phyloP scores from a whole-genome alignment of 1,140 invertebrate genomes.

The Bombus turneri region DNA sequence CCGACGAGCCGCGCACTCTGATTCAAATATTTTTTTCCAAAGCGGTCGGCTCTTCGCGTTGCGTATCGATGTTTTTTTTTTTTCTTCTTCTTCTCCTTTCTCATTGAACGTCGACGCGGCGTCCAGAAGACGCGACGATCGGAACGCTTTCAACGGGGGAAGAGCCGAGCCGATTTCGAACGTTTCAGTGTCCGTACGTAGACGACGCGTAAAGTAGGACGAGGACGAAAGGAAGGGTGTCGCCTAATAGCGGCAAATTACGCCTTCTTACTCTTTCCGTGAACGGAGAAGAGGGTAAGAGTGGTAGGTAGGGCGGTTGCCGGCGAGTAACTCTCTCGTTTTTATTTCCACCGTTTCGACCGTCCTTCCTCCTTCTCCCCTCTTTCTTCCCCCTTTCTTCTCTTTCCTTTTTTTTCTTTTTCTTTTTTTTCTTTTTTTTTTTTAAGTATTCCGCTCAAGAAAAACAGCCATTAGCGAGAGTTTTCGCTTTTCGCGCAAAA shows the following conservation, averaged over 20 bases:
- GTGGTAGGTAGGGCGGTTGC: conserved; percentile 6
- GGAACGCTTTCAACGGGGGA: too few relatives aligned
- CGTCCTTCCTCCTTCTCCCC: conserved; percentile 61
- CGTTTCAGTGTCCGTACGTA: background rate
- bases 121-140: too few relatives aligned
- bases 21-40: background rate
- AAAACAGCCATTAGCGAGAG: conserved; percentile 82
- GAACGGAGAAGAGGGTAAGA: conserved; percentile 51
- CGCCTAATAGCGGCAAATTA: conserved; percentile 79
- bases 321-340: conserved; percentile 75
- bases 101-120: too few relatives aligned
- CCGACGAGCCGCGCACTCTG: background rate
- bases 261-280: conserved; percentile 72
- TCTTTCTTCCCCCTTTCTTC: conserved; percentile 71
- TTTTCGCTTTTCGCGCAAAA: conserved; percentile 82
- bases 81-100: background rate
- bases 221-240: conserved; percentile 60
- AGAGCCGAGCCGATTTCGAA: background rate
- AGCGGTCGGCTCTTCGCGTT: too few relatives aligned
- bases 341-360: conserved; percentile 75
- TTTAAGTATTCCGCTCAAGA: conserved; percentile 81
- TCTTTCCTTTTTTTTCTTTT: conserved; percentile 62
- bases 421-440: conserved; percentile 56
- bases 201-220: conserved; percentile 33
- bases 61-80: too few relatives aligned